Conservation (phyloP, 2,113 vertebrate species). For the Corythornis madagascariensis region DNA sequence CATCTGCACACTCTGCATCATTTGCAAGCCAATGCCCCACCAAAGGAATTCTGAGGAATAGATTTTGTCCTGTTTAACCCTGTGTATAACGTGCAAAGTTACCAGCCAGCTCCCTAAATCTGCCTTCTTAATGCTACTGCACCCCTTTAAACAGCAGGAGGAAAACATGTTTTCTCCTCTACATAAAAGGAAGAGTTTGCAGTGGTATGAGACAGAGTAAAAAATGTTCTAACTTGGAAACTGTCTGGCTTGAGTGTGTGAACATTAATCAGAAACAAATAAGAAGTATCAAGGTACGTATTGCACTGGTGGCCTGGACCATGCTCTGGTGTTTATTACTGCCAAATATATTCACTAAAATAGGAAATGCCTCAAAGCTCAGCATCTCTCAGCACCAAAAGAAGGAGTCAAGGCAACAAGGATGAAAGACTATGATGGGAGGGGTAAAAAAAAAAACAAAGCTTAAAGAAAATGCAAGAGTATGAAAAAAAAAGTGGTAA, state of each 20-base stretch:
- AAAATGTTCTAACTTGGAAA: constrained; percentile 18
- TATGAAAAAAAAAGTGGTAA: background rate
- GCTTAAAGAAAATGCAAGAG: background rate
- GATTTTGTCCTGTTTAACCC: background rate
- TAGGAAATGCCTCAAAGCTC: background rate
- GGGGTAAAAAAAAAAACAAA: background rate
- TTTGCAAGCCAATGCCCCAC: background rate
- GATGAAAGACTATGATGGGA: background rate
- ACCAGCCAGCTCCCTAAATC: background rate
- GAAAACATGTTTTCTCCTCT: background rate
- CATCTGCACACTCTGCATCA: background rate
- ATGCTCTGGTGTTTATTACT: background rate
- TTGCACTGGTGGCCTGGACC: background rate
- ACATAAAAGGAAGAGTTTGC: background rate
- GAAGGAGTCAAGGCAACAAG: background rate
- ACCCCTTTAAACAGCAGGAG: background rate
- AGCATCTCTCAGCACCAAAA: background rate
- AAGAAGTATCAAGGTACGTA: background rate
- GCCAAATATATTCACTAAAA: background rate
- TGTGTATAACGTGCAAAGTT: background rate
- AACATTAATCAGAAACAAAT: background rate
- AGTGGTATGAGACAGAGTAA: background rate
- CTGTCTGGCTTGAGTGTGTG: background rate
- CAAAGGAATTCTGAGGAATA: background rate
- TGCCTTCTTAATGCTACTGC: background rate